Evolutionary conservation across 2,888 invertebrate species (phyloP), one percentile per base, ranked within the genome.

Genomic region (Xestia rhomboidea): DNA sequence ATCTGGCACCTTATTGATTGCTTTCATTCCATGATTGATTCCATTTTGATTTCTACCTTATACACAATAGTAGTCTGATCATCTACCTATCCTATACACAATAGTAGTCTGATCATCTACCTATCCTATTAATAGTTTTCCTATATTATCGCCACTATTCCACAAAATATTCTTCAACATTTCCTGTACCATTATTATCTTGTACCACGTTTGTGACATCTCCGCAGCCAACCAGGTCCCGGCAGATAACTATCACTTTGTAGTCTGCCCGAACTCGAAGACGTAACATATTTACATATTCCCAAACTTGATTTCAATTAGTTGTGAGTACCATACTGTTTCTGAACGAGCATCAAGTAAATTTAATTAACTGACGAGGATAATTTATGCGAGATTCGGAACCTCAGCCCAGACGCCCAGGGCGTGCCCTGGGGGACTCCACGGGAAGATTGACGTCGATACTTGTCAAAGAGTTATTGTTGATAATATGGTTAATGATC

Each of bases 331-430:
- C 82, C 77, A 68, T 62, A 67, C 62, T 72, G 78, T 78, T 86
- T 67, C 74, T 54, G 74, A 71, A 79, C 51, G 41, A 69, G 63
- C 82, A 81, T 85, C 82, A 68, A 67, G 66, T 67, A 77, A 79
- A 87, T 86, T 87, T 77, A 86, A 86, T 86, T 86, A 86, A 87
- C 85, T 74, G 64, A 51, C 27, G 34, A 34, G 73, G 76, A 76
- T 82, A 87, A 86, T 86, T 82, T 87, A 86, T 87, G 87, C 82
- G 63, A 74, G 76, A 60, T 84, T 67, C 38, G 49, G 82, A 84
- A 62, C 60, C 72, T 51, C 68, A 70, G 44, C 46, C 38, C 60
- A 8, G n/a, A 7, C 49, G 34, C 24, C 73, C 13, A 41, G 62
- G 38, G 67, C 27, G 24, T n/a, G 67, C 79, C 79, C 27, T 82